Base-by-base conservation (phyloP, 2,113 vertebrate genomes). In the Hippocampus barbouri region DNA sequence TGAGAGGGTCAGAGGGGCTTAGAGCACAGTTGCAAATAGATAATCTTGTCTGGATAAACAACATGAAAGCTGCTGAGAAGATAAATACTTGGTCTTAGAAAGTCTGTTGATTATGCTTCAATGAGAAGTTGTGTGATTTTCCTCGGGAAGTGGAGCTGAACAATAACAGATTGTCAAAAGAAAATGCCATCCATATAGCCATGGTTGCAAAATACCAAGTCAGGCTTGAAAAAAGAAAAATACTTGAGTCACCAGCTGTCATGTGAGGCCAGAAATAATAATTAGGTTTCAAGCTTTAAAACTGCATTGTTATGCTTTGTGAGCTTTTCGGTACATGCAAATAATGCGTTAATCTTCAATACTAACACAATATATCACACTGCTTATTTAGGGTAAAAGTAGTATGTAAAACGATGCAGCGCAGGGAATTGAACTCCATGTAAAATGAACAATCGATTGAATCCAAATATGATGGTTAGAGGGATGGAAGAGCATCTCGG, bases 261-360 rank as follows among this genome's bases (percentile, higher is more conserved):
- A 54, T 23, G 21, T 70, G 66, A 68, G 60, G 71, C 65, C 64
- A 69, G 61, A 47, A 72, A 25, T 72, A 65, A 75, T 80, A 75
- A 82, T 73, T n/a, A 69, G 60, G 47, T 38, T 76, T 72, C 78
- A 72, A 5, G 10, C 1, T 60, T 80, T 83, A 72, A 72, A 73
- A 76, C 5, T 27, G 69, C 62, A 76, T 64, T 66, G 59, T 65
- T 66, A 64, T 56, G 25, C 1, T 72, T 57, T 68, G 41, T 66
- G 20, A 51, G 65, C 20, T 68, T 71, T 75, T 25, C 68, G 12
- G 45, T 16, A 41, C 57, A 78, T 38, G 66, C 30, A 76, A 70
- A 75, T 51, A n/a, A 72, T 69, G 65, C 53, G 68, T 38, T 38
- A 5, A 18, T n/a, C 10, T 45, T 45, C 14, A 45, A 45, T 14